Evolutionary conservation across 64 coral and sea anemone species (phyloP).

Genomic region (Cladopsammia gracilis): DNA sequence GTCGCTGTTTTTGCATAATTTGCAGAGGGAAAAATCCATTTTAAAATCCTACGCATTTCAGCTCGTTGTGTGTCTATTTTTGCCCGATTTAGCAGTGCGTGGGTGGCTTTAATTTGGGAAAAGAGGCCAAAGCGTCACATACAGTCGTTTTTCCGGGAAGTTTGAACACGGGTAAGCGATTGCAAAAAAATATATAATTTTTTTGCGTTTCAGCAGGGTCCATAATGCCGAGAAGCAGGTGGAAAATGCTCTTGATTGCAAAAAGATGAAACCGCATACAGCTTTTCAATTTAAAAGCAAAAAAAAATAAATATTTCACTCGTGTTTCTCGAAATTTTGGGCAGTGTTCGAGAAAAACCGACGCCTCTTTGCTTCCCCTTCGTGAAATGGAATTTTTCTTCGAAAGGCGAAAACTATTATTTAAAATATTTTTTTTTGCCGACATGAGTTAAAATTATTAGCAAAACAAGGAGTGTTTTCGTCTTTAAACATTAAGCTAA

Average conservation of each 20-base stretch:
- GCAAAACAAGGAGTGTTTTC: conserved; percentile 22
- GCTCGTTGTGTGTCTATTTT: conserved; percentile 33
- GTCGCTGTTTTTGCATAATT: conserved; percentile 50
- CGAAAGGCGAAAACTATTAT: not conserved
- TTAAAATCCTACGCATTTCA: conserved; percentile 30
- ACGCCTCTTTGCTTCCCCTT: not conserved
- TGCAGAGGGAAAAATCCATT: conserved; percentile 23
- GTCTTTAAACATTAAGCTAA: conserved; percentile 16
- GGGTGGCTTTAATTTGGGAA: conserved; percentile 39
- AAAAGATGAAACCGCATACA: conserved; percentile 49
- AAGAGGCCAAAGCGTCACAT: not conserved
- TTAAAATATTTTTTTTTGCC: not conserved
- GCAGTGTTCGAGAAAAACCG: not conserved
- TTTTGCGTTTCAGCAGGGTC: conserved; percentile 13
- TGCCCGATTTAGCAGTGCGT: conserved; percentile 28
- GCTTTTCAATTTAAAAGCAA: conserved; percentile 55
- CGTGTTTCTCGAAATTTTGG: not conserved
- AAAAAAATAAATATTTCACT: not conserved
- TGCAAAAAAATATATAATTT: conserved; percentile 28
- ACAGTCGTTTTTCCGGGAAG: conserved; percentile 42
- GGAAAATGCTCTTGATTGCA: conserved; percentile 56
- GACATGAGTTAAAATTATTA: conserved; percentile 5
- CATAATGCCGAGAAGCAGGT: conserved; percentile 3
- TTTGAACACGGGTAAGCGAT: conserved; percentile 49
- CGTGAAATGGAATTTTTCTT: not conserved